A percentile compares a stretch with the other conserved stretches of the same genome.
These are phyloP conservation scores for Gnatocerus cornutus DNA, from an alignment of 2,888 invertebrate species.

Conservation along the genomic window DNA sequence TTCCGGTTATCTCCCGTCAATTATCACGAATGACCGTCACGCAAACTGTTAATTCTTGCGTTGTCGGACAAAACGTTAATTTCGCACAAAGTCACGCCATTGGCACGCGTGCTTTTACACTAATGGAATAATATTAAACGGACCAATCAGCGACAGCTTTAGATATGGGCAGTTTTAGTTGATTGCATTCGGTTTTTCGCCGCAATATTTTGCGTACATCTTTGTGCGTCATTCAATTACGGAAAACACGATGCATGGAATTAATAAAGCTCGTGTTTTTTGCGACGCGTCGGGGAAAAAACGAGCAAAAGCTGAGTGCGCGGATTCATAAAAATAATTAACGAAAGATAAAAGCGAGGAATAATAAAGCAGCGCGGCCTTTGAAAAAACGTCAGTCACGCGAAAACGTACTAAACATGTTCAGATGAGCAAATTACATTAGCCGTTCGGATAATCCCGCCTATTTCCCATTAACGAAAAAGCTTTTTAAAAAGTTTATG, in stretches of 20 bases:
- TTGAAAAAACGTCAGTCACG: slow-evolving; percentile 69
- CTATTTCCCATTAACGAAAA: slow-evolving; percentile 71
- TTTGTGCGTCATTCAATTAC: slow-evolving; percentile 36
- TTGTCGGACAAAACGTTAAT: slow-evolving; percentile 69
- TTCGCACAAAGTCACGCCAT: slow-evolving; percentile 65
- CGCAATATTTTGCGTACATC: too few relatives aligned
- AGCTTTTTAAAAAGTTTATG: slow-evolving; percentile 67
- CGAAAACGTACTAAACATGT: slow-evolving; percentile 71
- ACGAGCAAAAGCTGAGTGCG: slow-evolving; percentile 50
- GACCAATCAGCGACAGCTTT: slow-evolving; percentile 68
- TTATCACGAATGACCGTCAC: slow-evolving; percentile 58
- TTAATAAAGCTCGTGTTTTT: slow-evolving; percentile 42
- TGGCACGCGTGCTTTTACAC: slow-evolving; percentile 64
- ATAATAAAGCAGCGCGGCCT: slow-evolving; percentile 67
- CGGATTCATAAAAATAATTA: slow-evolving; percentile 70
- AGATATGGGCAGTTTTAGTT: slow-evolving; percentile 62
- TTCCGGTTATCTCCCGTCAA: slow-evolving; percentile 60
- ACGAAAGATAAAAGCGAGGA: slow-evolving; percentile 69
- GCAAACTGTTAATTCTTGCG: slow-evolving; percentile 64
- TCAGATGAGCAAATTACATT: slow-evolving; percentile 71
- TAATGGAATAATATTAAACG: slow-evolving; percentile 68
- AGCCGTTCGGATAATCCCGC: slow-evolving; percentile 68
- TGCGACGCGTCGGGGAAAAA: slow-evolving; percentile 25
- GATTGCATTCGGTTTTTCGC: slow-evolving; percentile 47
- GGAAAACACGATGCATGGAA: slow-evolving; percentile 38